These are phyloP conservation scores for Nannoperca obscura DNA, from an alignment of 2,797 vertebrate species.

Conservation along the genomic window DNA sequence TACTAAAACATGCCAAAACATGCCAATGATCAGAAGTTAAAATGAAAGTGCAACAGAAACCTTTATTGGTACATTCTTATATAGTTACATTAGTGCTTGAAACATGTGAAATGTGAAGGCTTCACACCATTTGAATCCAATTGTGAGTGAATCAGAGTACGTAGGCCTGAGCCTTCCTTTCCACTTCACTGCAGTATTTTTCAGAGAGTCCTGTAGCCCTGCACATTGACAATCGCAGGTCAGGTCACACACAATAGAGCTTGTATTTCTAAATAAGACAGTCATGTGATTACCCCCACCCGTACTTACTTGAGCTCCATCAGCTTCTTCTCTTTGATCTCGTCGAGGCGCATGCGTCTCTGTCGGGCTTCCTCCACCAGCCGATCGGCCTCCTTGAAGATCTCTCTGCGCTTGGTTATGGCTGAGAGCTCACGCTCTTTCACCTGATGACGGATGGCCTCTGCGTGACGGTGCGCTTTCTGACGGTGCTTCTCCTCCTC, in stretches of 20 bases:
- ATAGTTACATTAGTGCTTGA: background rate
- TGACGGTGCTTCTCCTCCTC: constrained; percentile 68
- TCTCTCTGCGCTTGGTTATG: constrained; percentile 69
- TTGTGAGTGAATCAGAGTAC: constrained; percentile 31
- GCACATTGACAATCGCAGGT: constrained; percentile 25
- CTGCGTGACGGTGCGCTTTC: constrained; percentile 69
- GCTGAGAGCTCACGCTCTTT: constrained; percentile 83
- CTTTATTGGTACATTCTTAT: constrained; percentile 25
- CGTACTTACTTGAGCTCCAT: constrained; percentile 89
- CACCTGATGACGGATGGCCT: constrained; percentile 87
- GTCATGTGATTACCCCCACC: rapidly evolving
- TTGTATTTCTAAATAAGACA: background rate
- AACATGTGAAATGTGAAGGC: background rate
- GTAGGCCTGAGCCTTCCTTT: constrained; percentile 76
- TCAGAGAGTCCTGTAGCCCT: constrained; percentile 89
- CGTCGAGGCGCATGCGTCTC: constrained; percentile 80
- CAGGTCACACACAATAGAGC: background rate
- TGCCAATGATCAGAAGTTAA: background rate
- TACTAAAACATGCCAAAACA: background rate
- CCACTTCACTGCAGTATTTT: constrained; percentile 88
- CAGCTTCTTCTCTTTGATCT: constrained; percentile 89
- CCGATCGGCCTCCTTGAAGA: constrained; percentile 83
- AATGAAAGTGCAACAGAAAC: constrained; percentile 8
- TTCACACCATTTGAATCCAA: background rate
- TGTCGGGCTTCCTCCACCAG: constrained; percentile 83